Percentiles rank a stretch among this genome's conserved stretches.
Evolutionary conservation across 2,797 vertebrate species (phyloP).

Genomic region (Muscicapa striata): DNA sequence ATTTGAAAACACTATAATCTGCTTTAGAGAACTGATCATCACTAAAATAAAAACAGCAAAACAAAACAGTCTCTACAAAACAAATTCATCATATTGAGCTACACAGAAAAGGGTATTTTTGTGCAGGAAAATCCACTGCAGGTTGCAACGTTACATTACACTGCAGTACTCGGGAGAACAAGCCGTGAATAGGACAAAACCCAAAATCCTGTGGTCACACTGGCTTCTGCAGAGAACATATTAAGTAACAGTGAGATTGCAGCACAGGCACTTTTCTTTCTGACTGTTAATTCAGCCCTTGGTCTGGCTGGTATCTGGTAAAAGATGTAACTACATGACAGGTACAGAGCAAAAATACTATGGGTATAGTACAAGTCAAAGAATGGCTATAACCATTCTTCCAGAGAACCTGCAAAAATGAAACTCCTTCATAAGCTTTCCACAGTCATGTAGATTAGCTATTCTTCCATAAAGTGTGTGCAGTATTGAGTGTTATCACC

Average conservation of each 20-base stretch:
- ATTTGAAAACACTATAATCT: neutral
- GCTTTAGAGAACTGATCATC: neutral
- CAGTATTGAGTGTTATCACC: accelerated
- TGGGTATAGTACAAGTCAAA: accelerated
- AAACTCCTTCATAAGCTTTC: neutral
- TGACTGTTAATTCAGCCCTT: neutral
- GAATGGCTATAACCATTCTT: neutral
- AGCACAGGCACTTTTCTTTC: neutral
- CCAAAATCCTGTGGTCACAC: neutral
- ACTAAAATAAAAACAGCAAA: neutral
- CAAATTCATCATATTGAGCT: neutral
- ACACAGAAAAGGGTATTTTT: neutral
- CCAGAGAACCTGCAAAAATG: neutral
- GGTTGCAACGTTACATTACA: neutral
- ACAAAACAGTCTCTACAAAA: neutral
- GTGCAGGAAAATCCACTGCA: neutral
- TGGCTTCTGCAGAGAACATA: neutral
- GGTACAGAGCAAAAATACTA: neutral
- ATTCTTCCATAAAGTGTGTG: neutral
- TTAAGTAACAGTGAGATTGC: neutral
- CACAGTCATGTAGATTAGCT: neutral
- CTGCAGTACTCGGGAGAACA: neutral
- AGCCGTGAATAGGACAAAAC: neutral
- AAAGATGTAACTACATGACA: accelerated
- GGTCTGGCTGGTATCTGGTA: neutral